A percentile compares a stretch with the other conserved stretches of the same genome.
Conservation (phyloP, 2,113 vertebrate genomes). For the Anoura caudifer region DNA sequence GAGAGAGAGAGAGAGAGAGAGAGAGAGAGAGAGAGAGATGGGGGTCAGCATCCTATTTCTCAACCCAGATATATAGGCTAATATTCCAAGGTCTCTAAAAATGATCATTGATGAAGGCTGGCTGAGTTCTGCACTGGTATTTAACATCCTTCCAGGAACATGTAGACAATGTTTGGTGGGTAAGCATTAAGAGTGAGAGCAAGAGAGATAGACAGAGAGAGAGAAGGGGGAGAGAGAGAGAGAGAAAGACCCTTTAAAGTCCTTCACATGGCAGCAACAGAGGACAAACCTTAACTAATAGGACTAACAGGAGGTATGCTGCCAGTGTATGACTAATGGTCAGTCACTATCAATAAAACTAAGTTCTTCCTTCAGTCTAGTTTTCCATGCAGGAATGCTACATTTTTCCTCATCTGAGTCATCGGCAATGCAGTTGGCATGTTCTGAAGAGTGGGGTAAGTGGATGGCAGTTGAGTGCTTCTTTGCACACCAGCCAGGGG, state of each 20-base stretch:
- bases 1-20: background rate
- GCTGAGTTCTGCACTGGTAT: background rate
- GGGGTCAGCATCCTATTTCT: background rate
- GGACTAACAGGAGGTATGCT: background rate
- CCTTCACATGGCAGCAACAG: background rate
- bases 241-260: background rate
- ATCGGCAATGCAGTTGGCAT: background rate
- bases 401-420: background rate
- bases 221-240: background rate
- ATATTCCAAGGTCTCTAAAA: background rate
- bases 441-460: background rate
- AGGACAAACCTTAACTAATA: background rate
- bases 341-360: background rate
- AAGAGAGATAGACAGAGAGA: background rate
- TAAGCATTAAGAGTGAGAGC: background rate
- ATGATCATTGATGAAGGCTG: background rate
- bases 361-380: background rate
- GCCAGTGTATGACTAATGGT: background rate
- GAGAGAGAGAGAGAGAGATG: background rate
- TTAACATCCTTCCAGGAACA: background rate
- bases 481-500: background rate
- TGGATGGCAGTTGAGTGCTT: background rate
- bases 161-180: background rate
- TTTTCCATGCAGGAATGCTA: background rate
- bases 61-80: background rate